A percentile compares a stretch with the other conserved stretches of the same genome.
phyloP scores from a whole-genome alignment of 2,888 invertebrate genomes.

The Tuta absoluta region DNA sequence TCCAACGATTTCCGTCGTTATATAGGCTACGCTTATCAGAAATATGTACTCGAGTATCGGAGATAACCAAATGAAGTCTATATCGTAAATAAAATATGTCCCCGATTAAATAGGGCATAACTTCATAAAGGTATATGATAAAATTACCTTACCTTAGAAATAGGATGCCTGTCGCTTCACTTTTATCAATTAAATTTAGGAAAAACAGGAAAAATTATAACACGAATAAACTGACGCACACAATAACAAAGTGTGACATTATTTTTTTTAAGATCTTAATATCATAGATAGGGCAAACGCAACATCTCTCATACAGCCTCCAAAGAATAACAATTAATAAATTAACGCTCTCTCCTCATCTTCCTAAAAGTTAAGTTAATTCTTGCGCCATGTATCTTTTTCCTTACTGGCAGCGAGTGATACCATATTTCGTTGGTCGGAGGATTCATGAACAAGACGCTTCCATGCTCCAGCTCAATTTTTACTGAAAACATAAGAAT shows the following conservation, averaged over 20 bases:
- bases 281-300: neutral
- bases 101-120: neutral
- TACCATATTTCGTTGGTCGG: constrained; percentile 87
- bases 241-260: constrained; percentile 23
- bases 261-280: constrained; percentile 7
- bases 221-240: constrained; percentile 11
- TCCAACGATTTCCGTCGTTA: constrained; percentile 67
- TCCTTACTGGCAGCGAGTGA: constrained; percentile 84
- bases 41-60: constrained; percentile 56
- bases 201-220: constrained; percentile 9
- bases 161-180: neutral
- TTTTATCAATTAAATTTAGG: constrained; percentile 11
- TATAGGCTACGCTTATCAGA: constrained; percentile 72
- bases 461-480: constrained; percentile 83
- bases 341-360: constrained; percentile 45
- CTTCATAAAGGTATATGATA: neutral
- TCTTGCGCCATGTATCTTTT: constrained; percentile 76
- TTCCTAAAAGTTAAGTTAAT: constrained; percentile 86
- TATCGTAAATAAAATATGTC: constrained; percentile 25
- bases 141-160: constrained; percentile 25
- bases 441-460: constrained; percentile 85
- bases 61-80: constrained; percentile 55
- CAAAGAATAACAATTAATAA: neutral
- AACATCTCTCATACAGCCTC: neutral
- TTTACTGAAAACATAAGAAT: constrained; percentile 68